Evolutionary conservation across 2,797 vertebrate species (phyloP), one percentile per base, ranked within the genome.

Genomic region (Mormyrus hasselquistii): DNA sequence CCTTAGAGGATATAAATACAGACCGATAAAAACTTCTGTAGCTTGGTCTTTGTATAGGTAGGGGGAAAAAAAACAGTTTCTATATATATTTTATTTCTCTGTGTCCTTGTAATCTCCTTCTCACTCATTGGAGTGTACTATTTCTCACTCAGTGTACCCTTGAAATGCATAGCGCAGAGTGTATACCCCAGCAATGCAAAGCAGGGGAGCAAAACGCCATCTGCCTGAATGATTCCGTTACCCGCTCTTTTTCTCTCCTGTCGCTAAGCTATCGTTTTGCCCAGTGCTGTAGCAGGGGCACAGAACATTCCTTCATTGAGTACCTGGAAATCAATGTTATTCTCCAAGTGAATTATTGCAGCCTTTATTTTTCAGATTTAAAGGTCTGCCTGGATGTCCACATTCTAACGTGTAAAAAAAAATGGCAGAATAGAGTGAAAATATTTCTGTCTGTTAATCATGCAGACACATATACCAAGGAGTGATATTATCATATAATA

Each of bases 211-310:
- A n/a, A 19, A 29, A 88, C 41, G 7, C 76, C 38, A 76, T 69
- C 88, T 88, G 88, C n/a, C 47, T 57, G 9, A 88, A 57, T 38
- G 73, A 55, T 83, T 73, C 52, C 50, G 79, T 62, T 85, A 79
- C 6, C 76, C 19, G 4, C 41, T 62, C 12, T n/a, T 41, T 55
- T 62, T 85, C 41, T 44, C 55, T 59, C 29, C 14, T 29, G 44
- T 49, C 38, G 55, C 55, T 85, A 57, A 89, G 38, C 38, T 49
- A 49, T 59, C 9, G 1, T 22, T 55, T 12, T 44, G 29, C 19
- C 65, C 49, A 12, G 12, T 88, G 2, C 38, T n/a, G 29, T 44
- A 44, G 73, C 16, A 8, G 25, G 16, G 38, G 73, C 73, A 47
- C 2, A 8, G 34, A n/a, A 44, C 73, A 44, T 79, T 79, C 38